Percentiles rank a stretch among this genome's conserved stretches.
phyloP scores from a whole-genome alignment of 1,140 invertebrate species.

The Nasonia longicornis region DNA sequence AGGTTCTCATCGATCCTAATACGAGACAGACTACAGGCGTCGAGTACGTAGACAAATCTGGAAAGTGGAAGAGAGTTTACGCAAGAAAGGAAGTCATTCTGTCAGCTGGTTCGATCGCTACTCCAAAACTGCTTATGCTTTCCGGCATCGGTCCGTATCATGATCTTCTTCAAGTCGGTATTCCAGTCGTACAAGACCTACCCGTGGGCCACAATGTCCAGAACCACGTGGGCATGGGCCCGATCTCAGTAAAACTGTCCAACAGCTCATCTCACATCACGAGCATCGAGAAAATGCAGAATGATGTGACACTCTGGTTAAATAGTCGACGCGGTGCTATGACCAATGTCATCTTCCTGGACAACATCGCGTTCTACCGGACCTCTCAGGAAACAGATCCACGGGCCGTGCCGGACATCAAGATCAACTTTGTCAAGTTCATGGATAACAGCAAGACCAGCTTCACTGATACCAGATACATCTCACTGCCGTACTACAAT shows the following conservation, averaged over 20 bases:
- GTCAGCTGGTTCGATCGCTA: not conserved
- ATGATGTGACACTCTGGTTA: constrained; percentile 66
- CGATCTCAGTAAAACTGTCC: constrained; percentile 55
- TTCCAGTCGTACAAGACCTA: constrained; percentile 68
- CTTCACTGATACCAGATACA: not conserved
- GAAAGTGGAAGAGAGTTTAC: not conserved
- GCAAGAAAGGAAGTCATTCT: constrained; percentile 16
- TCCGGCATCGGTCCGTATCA: constrained; percentile 44
- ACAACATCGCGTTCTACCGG: constrained; percentile 45
- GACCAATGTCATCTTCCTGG: not conserved
- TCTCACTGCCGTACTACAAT: not conserved
- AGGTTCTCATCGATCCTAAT: constrained; percentile 68
- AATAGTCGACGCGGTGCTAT: constrained; percentile 63
- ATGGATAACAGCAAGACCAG: constrained; percentile 33
- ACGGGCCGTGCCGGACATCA: constrained; percentile 41
- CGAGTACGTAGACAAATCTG: constrained; percentile 50
- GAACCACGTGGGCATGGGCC: constrained; percentile 66
- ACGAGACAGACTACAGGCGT: constrained; percentile 38
- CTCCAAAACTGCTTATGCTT: constrained; percentile 12
- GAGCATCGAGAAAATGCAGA: constrained; percentile 60
- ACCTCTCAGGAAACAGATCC: constrained; percentile 15
- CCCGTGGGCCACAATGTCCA: constrained; percentile 72
- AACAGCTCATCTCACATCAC: constrained; percentile 56
- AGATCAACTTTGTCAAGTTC: constrained; percentile 57
- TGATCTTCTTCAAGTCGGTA: constrained; percentile 68